phyloP scores from a whole-genome alignment of 2,888 invertebrate species.

The Lacanobia wlatinum region DNA sequence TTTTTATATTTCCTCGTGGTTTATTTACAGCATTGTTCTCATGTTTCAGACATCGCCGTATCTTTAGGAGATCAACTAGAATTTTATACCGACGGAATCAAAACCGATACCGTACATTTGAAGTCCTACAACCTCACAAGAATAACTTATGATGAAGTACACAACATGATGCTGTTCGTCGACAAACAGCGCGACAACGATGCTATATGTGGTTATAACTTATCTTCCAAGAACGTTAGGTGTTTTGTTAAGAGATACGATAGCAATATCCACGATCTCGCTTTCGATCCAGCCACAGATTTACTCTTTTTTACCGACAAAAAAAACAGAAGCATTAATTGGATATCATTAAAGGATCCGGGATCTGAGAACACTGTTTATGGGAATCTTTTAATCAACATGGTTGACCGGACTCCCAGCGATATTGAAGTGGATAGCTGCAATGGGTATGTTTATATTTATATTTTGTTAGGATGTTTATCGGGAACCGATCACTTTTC shows the following conservation, averaged over 20 bases:
- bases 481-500: no score
- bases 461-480: background rate
- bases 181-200: conserved; percentile 92
- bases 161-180: conserved; percentile 92
- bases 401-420: conserved; percentile 91
- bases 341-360: conserved; percentile 77
- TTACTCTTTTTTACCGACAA: conserved; percentile 96
- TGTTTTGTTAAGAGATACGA: conserved; percentile 87
- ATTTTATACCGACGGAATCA: conserved; percentile 88
- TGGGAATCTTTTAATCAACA: conserved; percentile 81
- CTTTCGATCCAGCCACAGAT: conserved; percentile 93
- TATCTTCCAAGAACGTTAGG: conserved; percentile 79
- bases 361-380: conserved; percentile 74
- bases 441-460: conserved; percentile 89
- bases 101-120: conserved; percentile 57
- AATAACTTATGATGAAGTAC: conserved; percentile 93
- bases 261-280: conserved; percentile 93
- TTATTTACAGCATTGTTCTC: conserved; percentile 1
- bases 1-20: background rate
- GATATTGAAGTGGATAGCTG: conserved; percentile 95
- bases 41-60: conserved; percentile 93
- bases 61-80: conserved; percentile 92
- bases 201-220: conserved; percentile 92
- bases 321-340: conserved; percentile 91
- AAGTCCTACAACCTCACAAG: conserved; percentile 86